Evolutionary conservation across 2,888 invertebrate species (phyloP).

Genomic region (Drosophila greeni): DNA sequence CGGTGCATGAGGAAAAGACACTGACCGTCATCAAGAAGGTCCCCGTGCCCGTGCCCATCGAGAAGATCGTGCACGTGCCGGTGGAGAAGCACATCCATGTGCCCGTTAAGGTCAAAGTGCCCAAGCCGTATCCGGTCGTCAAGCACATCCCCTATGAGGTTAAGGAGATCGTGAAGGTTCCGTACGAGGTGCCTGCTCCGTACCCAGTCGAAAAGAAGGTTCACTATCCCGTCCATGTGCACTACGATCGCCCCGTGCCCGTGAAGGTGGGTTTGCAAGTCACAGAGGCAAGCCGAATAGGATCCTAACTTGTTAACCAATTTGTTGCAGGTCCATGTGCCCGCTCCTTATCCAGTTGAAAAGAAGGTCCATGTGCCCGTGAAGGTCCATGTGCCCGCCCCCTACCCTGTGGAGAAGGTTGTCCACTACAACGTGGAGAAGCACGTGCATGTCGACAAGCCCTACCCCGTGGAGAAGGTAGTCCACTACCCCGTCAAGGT

Average conservation of each 20-base stretch:
- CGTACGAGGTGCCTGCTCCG: conserved; percentile 87
- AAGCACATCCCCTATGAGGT: conserved; percentile 86
- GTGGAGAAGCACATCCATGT: conserved; percentile 83
- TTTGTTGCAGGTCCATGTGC: conserved; percentile 79
- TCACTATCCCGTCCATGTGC: conserved; percentile 86
- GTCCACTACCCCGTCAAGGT: conserved; percentile 87
- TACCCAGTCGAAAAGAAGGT: conserved; percentile 89
- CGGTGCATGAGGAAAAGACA: conserved; percentile 82
- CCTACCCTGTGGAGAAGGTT: conserved; percentile 85
- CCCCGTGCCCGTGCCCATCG: conserved; percentile 85
- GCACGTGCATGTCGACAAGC: conserved; percentile 87
- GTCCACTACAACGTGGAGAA: conserved; percentile 85
- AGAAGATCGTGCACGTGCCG: conserved; percentile 82
- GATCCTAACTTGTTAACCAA: neutral
- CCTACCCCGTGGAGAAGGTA: conserved; percentile 86
- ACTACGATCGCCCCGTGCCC: conserved; percentile 88
- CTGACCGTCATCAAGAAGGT: conserved; percentile 87
- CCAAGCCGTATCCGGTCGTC: conserved; percentile 86
- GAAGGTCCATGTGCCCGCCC: conserved; percentile 87
- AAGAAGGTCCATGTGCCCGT: conserved; percentile 85
- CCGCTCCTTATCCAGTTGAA: conserved; percentile 84
- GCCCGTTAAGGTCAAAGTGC: conserved; percentile 83
- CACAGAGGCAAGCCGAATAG: neutral
- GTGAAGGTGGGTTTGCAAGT: conserved; percentile 80
- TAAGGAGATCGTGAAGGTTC: conserved; percentile 88